Evolutionary conservation across 2,888 invertebrate genomes (phyloP).

Genomic region (Fragum sueziense): DNA sequence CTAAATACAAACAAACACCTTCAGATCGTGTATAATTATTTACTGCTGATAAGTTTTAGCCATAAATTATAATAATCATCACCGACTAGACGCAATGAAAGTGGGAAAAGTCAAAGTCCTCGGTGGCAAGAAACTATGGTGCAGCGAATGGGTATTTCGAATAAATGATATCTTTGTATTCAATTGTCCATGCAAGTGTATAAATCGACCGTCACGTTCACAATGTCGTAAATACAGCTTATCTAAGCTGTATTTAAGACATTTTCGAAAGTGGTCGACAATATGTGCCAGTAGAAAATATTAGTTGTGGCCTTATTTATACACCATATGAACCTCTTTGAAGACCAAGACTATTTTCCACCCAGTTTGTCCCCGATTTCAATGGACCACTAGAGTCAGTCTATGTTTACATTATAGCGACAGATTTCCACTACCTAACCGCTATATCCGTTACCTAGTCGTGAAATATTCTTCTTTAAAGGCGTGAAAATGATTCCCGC

Average conservation of each 20-base stretch:
- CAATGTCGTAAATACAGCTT: too few species aligned
- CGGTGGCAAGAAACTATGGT: not conserved
- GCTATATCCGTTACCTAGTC: slow-evolving; percentile 51
- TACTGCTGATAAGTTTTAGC: not conserved
- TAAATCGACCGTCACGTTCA: too few species aligned
- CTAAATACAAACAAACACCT: slow-evolving; percentile 21
- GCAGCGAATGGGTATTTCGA: too few species aligned
- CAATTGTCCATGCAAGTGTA: too few species aligned
- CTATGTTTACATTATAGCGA: slow-evolving; percentile 56
- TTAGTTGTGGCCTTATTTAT: too few species aligned
- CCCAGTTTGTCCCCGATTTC: not conserved
- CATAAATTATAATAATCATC: slow-evolving; percentile 10
- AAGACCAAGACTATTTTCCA: not conserved
- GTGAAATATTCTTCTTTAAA: slow-evolving; percentile 59
- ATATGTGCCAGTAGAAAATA: too few species aligned
- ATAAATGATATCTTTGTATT: too few species aligned
- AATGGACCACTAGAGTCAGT: slow-evolving; percentile 42
- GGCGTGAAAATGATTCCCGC: slow-evolving; percentile 63
- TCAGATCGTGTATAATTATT: not conserved
- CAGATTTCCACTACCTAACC: slow-evolving; percentile 45
- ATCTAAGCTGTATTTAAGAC: too few species aligned
- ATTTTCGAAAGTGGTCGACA: too few species aligned
- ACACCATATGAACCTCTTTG: not conserved
- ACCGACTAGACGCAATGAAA: not conserved
- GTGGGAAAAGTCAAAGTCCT: not conserved